phyloP scores from a whole-genome alignment of 2,888 invertebrate genomes.

The Agriopis leucophaearia region DNA sequence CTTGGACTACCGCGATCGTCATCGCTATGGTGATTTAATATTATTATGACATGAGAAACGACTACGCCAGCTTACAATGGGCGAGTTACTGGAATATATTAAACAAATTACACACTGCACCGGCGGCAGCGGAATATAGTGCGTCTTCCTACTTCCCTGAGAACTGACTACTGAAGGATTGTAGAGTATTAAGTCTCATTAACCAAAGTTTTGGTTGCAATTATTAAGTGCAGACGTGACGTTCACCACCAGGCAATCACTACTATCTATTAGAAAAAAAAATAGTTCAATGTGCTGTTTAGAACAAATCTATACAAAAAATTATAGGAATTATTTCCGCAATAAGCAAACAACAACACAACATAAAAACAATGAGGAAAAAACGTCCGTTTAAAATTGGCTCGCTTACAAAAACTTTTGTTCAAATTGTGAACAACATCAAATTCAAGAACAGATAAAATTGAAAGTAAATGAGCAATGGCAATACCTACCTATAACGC shows the following conservation, averaged over 20 bases:
- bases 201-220: background rate
- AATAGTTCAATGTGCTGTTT: background rate
- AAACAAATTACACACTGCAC: conserved; percentile 30
- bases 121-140: conserved; percentile 12
- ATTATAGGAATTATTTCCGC: conserved; percentile 13
- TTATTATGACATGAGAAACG: conserved; percentile 25
- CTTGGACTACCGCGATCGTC: conserved; percentile 9
- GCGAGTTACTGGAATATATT: conserved; percentile 30
- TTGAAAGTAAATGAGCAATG: conserved; percentile 6
- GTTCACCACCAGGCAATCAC: too few species aligned
- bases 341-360: conserved; percentile 17
- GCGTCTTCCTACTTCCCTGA: conserved; percentile 60
- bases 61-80: conserved; percentile 27
- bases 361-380: conserved; percentile 26
- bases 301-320: background rate
- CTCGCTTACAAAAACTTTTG: conserved; percentile 9
- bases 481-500: background rate
- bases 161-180: conserved; percentile 41
- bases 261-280: too few species aligned
- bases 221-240: background rate
- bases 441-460: conserved; percentile 10
- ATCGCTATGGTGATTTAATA: conserved; percentile 20
- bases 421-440: conserved; percentile 4
- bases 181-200: conserved; percentile 22
- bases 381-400: conserved; percentile 13